A percentile compares a stretch with the other conserved stretches of the same genome.
phyloP scores from a whole-genome alignment of 2,888 invertebrate species.

The Myathropa florea region DNA sequence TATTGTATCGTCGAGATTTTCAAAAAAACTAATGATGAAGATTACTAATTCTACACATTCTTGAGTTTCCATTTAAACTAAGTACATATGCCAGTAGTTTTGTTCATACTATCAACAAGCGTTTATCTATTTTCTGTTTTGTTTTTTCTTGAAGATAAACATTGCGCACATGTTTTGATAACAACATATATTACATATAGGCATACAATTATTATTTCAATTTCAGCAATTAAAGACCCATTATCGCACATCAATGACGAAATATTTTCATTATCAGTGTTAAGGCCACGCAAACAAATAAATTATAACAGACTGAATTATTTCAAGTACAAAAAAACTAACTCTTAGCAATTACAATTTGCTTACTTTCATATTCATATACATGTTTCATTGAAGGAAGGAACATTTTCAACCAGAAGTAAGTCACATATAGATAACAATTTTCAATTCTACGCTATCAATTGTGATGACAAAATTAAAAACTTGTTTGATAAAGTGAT shows the following conservation, averaged over 20 bases:
- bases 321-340: too few relatives aligned
- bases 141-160: neutral
- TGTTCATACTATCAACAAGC: neutral
- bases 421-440: neutral
- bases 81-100: neutral
- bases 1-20: too few relatives aligned
- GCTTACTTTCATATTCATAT: too few relatives aligned
- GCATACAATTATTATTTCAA: neutral
- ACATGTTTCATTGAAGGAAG: too few relatives aligned
- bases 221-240: neutral
- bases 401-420: too few relatives aligned
- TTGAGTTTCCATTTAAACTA: too few relatives aligned
- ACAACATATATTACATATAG: too few relatives aligned
- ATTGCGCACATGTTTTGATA: neutral
- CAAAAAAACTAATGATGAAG: too few relatives aligned
- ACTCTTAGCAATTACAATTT: too few relatives aligned
- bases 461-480: too few relatives aligned
- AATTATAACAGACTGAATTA: neutral
- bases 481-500: neutral
- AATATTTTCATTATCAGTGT: slow-evolving; percentile 30
- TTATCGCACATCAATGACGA: slow-evolving; percentile 8
- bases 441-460: neutral
- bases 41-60: too few relatives aligned
- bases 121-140: neutral
- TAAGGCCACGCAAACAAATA: neutral